Percentiles rank a stretch among this genome's conserved stretches.
Evolutionary conservation across 2,113 vertebrate species (phyloP).

Genomic region (Lontra canadensis): DNA sequence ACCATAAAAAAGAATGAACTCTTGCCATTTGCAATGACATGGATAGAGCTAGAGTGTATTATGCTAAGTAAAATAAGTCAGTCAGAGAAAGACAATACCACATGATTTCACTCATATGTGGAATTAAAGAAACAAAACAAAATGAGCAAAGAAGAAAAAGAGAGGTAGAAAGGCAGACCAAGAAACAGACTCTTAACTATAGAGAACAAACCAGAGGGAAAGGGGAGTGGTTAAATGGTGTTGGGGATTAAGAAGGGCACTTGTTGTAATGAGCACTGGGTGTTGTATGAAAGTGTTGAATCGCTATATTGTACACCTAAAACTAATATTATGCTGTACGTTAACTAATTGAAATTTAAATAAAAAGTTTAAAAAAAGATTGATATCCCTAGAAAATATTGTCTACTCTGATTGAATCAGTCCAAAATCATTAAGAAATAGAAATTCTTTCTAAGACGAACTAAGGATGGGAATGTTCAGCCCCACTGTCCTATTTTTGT

Average conservation of each 20-base stretch:
- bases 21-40: not conserved
- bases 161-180: not conserved
- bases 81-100: not conserved
- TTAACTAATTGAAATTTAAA: not conserved
- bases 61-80: not conserved
- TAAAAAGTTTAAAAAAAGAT: not conserved
- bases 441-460: constrained; percentile 29
- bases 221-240: not conserved
- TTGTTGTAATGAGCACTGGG: not conserved
- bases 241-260: not conserved
- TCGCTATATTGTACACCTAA: not conserved
- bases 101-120: not conserved
- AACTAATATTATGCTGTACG: not conserved
- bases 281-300: not conserved
- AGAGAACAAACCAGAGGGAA: not conserved
- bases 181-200: not conserved
- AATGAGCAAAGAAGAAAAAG: not conserved
- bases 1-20: not conserved
- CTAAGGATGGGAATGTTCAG: not conserved
- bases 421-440: not conserved
- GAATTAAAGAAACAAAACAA: not conserved
- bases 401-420: not conserved
- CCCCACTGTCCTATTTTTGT: not conserved
- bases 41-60: not conserved
- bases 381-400: not conserved